Base-by-base conservation (phyloP, 2,113 vertebrate species). In the Hypomesus transpacificus region DNA sequence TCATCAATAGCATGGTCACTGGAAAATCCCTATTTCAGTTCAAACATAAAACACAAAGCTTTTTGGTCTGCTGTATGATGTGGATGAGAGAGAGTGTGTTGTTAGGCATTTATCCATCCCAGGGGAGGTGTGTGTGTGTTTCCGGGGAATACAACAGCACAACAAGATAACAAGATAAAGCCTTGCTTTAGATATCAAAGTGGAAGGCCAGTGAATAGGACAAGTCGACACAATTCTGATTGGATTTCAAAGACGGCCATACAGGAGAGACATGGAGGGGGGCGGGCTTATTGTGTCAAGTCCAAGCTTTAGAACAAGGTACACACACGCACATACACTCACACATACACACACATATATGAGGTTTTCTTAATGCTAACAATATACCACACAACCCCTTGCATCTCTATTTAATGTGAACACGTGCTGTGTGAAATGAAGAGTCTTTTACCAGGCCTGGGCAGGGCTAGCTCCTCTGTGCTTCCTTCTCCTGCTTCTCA, bases 1-100 rank as follows among this genome's bases (percentile, higher is more conserved):
- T 63, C 61, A 63, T 63, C 59, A 61, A 34, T n/a, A n/a, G 26
- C 22, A 34, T 34, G 61, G 61, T 63, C 61, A 63, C 61, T 31
- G 61, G 16, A 63, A 63, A 63, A 31, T 34, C 14, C 61, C 61
- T 14, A 18, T 63, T 17, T 26, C 26, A 63, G 61, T 31, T 63
- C 61, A 31, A 63, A 34, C 61, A 63, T 34, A 18, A 63, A 63
- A 63, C 61, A 34, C 26, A 7, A n/a, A 0, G 28, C 18, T 18
- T 34, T 63, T 60, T 14, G 11, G 21, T 26, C 24, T 60, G 21
- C 13, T 60, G 5, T 60, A 24, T 24, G 28, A 31, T 63, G 61
- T 7, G 61, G 61, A 63, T 63, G 28, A 63, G 61, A 63, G 28
- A 60, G 11, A 60, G 24, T 26, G 24, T 39, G 34, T 39, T 39